A percentile compares a stretch with the other conserved stretches of the same genome.
phyloP scores from a whole-genome alignment of 2,113 vertebrate species.

The Cathartes aura region DNA sequence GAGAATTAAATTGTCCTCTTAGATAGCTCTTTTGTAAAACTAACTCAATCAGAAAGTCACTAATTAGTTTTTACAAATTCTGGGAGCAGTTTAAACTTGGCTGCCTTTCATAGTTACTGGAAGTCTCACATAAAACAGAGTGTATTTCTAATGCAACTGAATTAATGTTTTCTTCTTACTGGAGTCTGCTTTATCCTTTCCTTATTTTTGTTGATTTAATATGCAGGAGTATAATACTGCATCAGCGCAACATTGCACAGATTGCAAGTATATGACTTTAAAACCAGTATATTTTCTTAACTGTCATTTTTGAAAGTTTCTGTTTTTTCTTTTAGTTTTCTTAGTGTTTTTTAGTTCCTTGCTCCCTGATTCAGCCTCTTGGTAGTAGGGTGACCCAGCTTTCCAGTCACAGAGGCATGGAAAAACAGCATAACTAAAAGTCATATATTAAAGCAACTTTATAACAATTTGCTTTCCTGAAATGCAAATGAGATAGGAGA shows the following conservation, averaged over 20 bases:
- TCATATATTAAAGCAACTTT: not conserved
- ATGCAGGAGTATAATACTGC: not conserved
- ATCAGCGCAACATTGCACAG: not conserved
- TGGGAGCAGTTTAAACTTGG: not conserved
- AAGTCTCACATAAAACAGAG: not conserved
- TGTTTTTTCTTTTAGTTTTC: not conserved
- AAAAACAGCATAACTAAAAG: not conserved
- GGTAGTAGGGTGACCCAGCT: not conserved
- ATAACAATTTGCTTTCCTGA: not conserved
- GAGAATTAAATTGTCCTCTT: not conserved
- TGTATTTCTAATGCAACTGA: not conserved
- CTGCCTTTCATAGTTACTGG: not conserved
- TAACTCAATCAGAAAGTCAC: not conserved
- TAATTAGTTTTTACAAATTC: not conserved
- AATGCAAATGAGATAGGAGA: not conserved
- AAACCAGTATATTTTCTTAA: not conserved
- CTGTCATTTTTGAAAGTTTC: not conserved
- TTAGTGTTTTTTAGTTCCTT: not conserved
- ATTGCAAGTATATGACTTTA: not conserved
- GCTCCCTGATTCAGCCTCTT: not conserved
- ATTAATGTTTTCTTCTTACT: not conserved
- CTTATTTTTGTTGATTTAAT: not conserved
- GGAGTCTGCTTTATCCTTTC: not conserved
- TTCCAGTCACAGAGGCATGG: not conserved
- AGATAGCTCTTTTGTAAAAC: not conserved